Base-by-base conservation (phyloP, 2,113 vertebrate genomes). In the Pampusana beccarii region DNA sequence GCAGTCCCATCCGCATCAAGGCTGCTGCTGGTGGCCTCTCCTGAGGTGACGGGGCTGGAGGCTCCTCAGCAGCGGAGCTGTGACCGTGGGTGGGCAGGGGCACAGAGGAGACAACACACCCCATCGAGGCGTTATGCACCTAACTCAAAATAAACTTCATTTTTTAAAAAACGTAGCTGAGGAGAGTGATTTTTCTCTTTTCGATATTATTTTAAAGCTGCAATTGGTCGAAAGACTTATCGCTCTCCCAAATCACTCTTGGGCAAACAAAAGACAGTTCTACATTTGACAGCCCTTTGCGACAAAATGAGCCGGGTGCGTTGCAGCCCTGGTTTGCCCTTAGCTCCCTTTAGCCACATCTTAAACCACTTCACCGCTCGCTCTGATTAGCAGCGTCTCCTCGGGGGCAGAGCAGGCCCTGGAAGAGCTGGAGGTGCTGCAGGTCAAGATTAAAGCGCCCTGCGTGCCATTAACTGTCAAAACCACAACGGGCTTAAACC, bases 371-470 rank as follows among this genome's bases (percentile, higher is more conserved):
- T 58, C 46, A 29, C 16, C 2, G 3, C 50, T 92, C 16, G 60
- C 26, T 74, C 69, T 86, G 71, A 84, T 83, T 67, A 80, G 82
- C 80, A 33, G 60, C 1, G 16, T 86, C n/a, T 88, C 33, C 72
- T 92, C 2, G 2, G 33, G 73, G 80, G 53, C 67, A 28, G 26
- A 83, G 69, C 31, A 62, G 48, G 42, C 60, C 50, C 60, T 80
- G 56, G 64, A 84, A 80, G 92, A 90, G 81, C 51, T 3, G 2
- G 64, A 90, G 57, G 80, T 71, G 86, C 36, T 61, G 46, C 48
- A 60, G 80, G 82, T 94, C 82, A 93, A 74, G 82, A 94, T 74
- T 62, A 88, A 95, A 95, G 75, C 2, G 16, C 56, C 70, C 61
- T 62, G 79, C 23, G 3, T 73, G 93, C 62, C 67, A 48, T 46